These are phyloP conservation scores for Silurus asotus DNA, from an alignment of 2,113 vertebrate genomes.

Conservation along the genomic window DNA sequence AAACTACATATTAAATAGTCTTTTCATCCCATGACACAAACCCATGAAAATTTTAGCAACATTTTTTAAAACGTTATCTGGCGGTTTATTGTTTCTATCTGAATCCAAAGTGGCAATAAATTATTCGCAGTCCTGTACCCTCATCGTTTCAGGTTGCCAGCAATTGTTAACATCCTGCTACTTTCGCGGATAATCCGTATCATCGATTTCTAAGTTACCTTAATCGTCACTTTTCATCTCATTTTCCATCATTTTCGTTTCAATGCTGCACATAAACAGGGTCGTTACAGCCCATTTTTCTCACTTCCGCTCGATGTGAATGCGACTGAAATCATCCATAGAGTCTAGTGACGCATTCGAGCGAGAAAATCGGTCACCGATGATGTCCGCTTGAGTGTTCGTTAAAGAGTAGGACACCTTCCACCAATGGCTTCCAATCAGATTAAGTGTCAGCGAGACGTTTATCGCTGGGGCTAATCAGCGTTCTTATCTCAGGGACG, in stretches of 20 bases:
- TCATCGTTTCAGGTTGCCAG: constrained; percentile 8
- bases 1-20: not conserved
- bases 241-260: constrained; percentile 16
- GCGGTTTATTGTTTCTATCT: not conserved
- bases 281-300: constrained; percentile 24
- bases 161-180: constrained; percentile 27
- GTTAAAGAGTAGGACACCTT: constrained; percentile 55
- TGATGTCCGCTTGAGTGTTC: constrained; percentile 47
- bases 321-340: constrained; percentile 37
- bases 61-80: not conserved
- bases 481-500: constrained; percentile 54
- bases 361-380: constrained; percentile 22
- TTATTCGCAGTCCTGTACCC: constrained; percentile 17
- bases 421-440: constrained; percentile 58
- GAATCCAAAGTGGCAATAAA: constrained; percentile 27
- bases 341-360: constrained; percentile 38
- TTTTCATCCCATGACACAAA: not conserved
- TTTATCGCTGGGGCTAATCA: constrained; percentile 63
- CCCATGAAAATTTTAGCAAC: not conserved
- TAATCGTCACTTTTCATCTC: constrained; percentile 4
- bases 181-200: constrained; percentile 16
- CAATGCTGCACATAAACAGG: constrained; percentile 8
- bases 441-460: constrained; percentile 68
- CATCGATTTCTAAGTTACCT: constrained; percentile 22
- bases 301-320: constrained; percentile 10